Conservation (phyloP, 2,113 vertebrate genomes). For the Pontoporia blainvillei region DNA sequence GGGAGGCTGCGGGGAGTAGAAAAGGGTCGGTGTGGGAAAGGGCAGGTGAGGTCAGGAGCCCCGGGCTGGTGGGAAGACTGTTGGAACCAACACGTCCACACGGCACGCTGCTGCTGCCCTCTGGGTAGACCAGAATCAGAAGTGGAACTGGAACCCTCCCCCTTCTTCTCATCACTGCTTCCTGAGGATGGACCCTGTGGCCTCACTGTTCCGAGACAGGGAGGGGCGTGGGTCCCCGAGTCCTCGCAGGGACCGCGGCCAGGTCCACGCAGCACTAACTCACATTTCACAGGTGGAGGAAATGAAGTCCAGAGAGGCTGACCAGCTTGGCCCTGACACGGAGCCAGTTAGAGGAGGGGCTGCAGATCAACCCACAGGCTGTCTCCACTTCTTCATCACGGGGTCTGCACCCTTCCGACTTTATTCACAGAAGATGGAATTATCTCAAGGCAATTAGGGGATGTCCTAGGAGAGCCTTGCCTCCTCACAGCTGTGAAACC, state of each 20-base stretch:
- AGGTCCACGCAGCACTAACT: background rate
- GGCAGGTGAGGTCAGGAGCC: background rate
- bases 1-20: rapidly evolving
- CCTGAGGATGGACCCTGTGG: no score
- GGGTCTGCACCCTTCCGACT: background rate
- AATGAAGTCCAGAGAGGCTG: no score
- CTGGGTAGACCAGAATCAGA: background rate
- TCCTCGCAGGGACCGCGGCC: rapidly evolving
- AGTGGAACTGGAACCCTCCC: background rate
- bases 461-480: background rate
- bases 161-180: no score
- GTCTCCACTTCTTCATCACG: background rate
- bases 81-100: rapidly evolving
- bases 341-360: background rate
- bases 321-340: background rate
- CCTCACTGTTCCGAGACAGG: rapidly evolving
- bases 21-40: rapidly evolving
- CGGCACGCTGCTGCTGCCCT: background rate
- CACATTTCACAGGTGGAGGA: background rate
- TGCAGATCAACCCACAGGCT: rapidly evolving
- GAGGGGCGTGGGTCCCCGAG: rapidly evolving
- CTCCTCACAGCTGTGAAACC: background rate
- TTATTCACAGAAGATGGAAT: background rate
- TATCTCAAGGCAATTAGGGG: background rate
- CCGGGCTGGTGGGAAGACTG: background rate